Evolutionary conservation across 2,888 invertebrate genomes (phyloP).

Genomic region (Yponomeuta evonymella): DNA sequence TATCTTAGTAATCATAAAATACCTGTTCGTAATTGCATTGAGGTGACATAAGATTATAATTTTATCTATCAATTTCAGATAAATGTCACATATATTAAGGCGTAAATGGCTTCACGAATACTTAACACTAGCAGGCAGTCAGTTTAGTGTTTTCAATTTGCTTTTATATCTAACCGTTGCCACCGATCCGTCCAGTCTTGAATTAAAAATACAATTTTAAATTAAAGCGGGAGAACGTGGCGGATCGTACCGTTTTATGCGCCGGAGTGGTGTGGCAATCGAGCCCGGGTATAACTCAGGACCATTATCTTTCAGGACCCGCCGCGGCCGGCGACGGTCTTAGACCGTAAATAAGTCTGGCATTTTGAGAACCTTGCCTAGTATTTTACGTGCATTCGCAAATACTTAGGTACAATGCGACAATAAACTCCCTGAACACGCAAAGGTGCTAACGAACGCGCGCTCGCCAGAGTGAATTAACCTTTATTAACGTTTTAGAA

Average conservation of each 20-base stretch:
- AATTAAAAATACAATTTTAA: conserved; percentile 1
- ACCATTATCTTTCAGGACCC: conserved; percentile 24
- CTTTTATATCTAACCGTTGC: background rate
- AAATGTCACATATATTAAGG: background rate
- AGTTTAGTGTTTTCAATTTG: background rate
- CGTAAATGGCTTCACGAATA: background rate
- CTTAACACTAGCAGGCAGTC: background rate
- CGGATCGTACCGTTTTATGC: background rate
- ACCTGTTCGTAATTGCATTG: background rate
- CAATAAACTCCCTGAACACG: conserved; percentile 52
- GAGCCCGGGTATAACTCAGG: conserved; percentile 9
- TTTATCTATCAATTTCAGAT: background rate
- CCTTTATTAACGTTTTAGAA: conserved; percentile 45
- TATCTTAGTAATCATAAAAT: background rate
- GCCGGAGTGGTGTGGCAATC: background rate
- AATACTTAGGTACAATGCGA: conserved; percentile 73
- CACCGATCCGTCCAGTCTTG: background rate
- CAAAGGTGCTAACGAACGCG: conserved; percentile 52
- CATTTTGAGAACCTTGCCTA: conserved; percentile 67
- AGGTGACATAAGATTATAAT: background rate
- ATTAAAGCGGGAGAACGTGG: background rate
- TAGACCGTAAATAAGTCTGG: conserved; percentile 68
- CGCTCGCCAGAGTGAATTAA: conserved; percentile 45
- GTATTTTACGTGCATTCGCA: conserved; percentile 73
- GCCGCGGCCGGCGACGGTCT: conserved; percentile 33